Conservation (phyloP, 2,888 invertebrate species). For the Chymomyza amoena region DNA sequence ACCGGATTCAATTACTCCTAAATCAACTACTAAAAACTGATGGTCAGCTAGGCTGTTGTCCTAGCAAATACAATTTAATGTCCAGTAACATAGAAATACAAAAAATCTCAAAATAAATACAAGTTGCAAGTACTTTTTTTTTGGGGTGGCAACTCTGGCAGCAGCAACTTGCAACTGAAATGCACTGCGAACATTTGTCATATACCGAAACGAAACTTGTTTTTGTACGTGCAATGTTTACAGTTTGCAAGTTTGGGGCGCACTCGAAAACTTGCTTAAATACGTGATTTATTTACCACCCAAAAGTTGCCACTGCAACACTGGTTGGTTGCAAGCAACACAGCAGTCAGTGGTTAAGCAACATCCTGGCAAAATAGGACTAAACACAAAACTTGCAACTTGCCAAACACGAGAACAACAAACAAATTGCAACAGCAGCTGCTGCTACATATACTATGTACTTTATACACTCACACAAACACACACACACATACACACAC, state of each 20-base stretch:
- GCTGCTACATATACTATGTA: constrained; percentile 7
- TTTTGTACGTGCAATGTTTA: constrained; percentile 63
- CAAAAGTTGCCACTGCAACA: constrained; percentile 44
- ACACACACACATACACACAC: constrained; percentile 51
- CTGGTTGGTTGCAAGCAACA: constrained; percentile 16
- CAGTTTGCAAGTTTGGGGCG: constrained; percentile 36
- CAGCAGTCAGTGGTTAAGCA: constrained; percentile 22
- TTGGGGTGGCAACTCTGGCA: background rate
- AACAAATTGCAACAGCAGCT: constrained; percentile 56
- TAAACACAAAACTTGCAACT: constrained; percentile 41
- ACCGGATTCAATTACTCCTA: constrained; percentile 23
- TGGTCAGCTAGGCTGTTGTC: background rate
- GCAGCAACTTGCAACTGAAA: constrained; percentile 8
- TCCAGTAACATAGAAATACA: background rate
- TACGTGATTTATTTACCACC: constrained; percentile 69
- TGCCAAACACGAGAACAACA: constrained; percentile 34
- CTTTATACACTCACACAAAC: too few species aligned
- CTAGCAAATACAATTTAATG: background rate
- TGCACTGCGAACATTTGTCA: constrained; percentile 61
- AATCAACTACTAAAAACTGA: background rate
- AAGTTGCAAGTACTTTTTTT: background rate
- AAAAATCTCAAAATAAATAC: background rate
- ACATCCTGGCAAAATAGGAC: constrained; percentile 27
- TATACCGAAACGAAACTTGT: constrained; percentile 65
- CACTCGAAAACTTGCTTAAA: constrained; percentile 67